Evolutionary conservation across 1,140 invertebrate species (phyloP), one percentile per base, ranked within the genome.

Genomic region (Drosophila subobscura): DNA sequence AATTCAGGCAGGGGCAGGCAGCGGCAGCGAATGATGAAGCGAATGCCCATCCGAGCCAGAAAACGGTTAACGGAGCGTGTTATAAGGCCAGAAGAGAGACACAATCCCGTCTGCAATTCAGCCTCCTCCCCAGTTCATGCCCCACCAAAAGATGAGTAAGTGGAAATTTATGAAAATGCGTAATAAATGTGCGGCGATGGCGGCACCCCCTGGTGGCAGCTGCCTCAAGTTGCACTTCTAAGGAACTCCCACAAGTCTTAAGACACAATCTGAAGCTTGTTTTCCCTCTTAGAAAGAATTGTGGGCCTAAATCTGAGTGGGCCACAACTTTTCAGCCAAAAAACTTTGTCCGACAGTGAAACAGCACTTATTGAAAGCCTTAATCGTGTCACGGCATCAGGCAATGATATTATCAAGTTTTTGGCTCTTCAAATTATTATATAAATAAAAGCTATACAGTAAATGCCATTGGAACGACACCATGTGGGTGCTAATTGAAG

Each of bases 131-230:
- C 51, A 54, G 47, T 14, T 25, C 33, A 23, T 37, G 57, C 40
- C 52, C 56, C 70, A 46, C 3, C 22, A 49, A 47, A 49, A 74
- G 64, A 86, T 85, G 81, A 85, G 83, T 86, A 81, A 85, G 81
- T 86, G 77, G 81, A 85, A 86, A 85, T 85, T 85, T 85, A 85
- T 85, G 81, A 85, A 85, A 84, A 84, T 79, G 79, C 61, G 57
- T 86, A 73, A 73, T 58, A 79, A 76, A 72, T 66, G 66, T 80
- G 53, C 50, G 59, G 40, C 68, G 45, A 56, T 60, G 47, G 50
- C 20, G 6, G 50, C 12, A 33, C 14, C 8, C 25, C 12, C 5
- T 33, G 33, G 42, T 45, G 41, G 22, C 79, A 83, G 71, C 75
- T 83, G 79, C 68, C 54, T 73, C 60, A 42, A 66, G 41, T 60